A percentile compares a stretch with the other conserved stretches of the same genome.
phyloP scores from a whole-genome alignment of 2,888 invertebrate genomes.

The Catocala nupta region DNA sequence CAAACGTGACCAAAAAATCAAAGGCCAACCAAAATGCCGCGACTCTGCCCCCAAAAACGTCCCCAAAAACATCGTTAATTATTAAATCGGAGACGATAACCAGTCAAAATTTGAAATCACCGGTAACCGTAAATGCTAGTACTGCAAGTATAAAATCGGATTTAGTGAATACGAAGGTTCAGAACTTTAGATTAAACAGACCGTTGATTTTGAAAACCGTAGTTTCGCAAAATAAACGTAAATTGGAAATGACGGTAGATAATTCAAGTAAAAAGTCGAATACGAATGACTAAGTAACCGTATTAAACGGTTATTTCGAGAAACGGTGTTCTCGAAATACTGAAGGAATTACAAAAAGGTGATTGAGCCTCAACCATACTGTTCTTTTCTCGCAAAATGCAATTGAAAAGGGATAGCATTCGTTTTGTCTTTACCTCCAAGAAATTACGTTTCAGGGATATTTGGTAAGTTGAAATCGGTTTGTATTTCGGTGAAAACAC shows the following conservation, averaged over 20 bases:
- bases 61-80: neutral
- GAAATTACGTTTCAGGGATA: too few species aligned
- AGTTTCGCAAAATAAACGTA: constrained; percentile 28
- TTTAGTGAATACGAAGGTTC: constrained; percentile 2
- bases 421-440: too few species aligned
- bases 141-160: neutral
- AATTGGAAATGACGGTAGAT: constrained; percentile 26
- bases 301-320: constrained; percentile 4
- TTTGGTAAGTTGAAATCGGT: too few species aligned
- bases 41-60: neutral
- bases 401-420: too few species aligned
- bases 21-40: neutral
- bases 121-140: neutral
- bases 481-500: too few species aligned
- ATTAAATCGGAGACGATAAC: constrained; percentile 12
- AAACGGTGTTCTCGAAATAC: constrained; percentile 9
- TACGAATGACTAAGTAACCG: constrained; percentile 14
- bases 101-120: neutral
- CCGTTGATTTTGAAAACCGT: constrained; percentile 32
- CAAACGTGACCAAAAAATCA: neutral
- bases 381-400: too few species aligned
- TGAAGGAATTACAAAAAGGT: neutral
- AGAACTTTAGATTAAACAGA: constrained; percentile 34
- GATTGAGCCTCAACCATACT: neutral
- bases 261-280: constrained; percentile 1